phyloP scores from a whole-genome alignment of 2,888 invertebrate genomes.

The Eupithecia insigniata region DNA sequence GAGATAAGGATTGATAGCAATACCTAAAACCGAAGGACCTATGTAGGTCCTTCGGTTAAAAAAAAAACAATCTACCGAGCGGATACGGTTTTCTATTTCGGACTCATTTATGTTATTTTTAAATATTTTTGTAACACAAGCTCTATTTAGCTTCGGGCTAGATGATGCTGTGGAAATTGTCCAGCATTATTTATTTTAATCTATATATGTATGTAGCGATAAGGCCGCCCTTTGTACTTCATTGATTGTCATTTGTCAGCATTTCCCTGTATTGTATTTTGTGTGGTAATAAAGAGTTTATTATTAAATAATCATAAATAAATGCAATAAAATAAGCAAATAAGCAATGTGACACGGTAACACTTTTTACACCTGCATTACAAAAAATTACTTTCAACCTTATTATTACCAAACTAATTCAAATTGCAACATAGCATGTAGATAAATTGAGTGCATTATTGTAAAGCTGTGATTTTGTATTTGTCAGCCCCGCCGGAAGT shows the following conservation, averaged over 20 bases:
- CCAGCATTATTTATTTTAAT: too few species aligned
- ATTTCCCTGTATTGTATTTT: too few species aligned
- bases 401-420: not conserved
- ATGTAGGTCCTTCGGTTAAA: not conserved
- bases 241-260: too few species aligned
- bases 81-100: not conserved
- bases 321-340: not conserved
- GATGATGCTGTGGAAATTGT: too few species aligned
- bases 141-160: too few species aligned
- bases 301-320: not conserved
- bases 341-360: not conserved
- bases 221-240: too few species aligned
- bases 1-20: constrained; percentile 43
- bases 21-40: not conserved
- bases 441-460: constrained; percentile 25
- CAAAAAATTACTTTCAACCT: not conserved
- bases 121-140: too few species aligned
- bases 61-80: not conserved
- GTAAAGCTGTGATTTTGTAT: constrained; percentile 30
- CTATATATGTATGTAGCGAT: too few species aligned
- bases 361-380: constrained; percentile 29
- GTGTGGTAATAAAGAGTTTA: too few species aligned
- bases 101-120: not conserved
- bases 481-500: constrained; percentile 71
- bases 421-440: not conserved